Base-by-base conservation (phyloP, 1,140 invertebrate genomes). In the Drosophila oshimai region DNA sequence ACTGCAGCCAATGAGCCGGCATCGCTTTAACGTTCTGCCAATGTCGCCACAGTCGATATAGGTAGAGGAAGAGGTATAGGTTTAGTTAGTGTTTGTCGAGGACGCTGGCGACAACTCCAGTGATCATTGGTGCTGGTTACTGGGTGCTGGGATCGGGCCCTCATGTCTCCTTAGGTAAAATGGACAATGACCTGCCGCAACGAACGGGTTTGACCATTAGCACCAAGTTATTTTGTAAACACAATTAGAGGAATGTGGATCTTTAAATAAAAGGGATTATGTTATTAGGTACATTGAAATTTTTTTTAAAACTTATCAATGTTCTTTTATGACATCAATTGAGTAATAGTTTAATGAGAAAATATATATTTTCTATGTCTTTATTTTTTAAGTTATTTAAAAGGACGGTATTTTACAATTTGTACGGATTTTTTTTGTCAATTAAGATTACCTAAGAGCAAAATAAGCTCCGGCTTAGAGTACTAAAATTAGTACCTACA, bases 181-280 rank as follows among this genome's bases (percentile, higher is more conserved):
- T 62, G 58, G 58, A 62, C 58, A 62, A 62, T 62, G 58, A 62
- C 58, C 58, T 62, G 58, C 53, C 37, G 37, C 58, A 42, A 60
- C 53, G 34, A 61, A 60, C 58, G 24, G 28, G 58, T 57, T 42
- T 39, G 36, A 26, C 39, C 28, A 44, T 62, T 42, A 24, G 37
- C 28, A 34, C 24, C 60, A 22, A 26, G 37, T 60, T 44, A 58
- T 39, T 58, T 44, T 24, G 28, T 31, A 24, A 39, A 42, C 12
- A 12, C 20, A 58, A 55, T 54, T 36, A 53, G 13, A 34, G 44
- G 7, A 4, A 1, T 9, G 5, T 13, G 12, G 7, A 24, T 54
- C 20, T 13, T 15, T 54, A 54, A 44, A 28, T 42, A 28, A 22
- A 9, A 26, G 34, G 10, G 15, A 15, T 42, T 6, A 6, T 3